Conservation (phyloP, 1,140 invertebrate genomes). For the Drosophila micromelanica region DNA sequence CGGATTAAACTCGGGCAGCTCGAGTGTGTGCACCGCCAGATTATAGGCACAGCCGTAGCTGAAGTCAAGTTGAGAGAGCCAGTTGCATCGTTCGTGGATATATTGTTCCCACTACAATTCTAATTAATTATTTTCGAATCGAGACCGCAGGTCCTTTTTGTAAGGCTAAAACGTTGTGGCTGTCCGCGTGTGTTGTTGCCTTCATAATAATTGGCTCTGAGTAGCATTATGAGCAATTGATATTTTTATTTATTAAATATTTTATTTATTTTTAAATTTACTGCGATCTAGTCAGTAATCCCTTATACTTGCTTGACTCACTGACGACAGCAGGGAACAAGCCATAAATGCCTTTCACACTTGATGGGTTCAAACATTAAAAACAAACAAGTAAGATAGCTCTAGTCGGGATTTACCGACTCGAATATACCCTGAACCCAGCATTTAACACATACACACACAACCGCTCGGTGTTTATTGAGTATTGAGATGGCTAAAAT, state of each 20-base stretch:
- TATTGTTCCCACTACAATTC: neutral
- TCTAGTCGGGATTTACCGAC: too few relatives aligned
- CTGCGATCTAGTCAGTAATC: neutral
- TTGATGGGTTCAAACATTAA: neutral
- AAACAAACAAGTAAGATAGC: too few relatives aligned
- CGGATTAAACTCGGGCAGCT: slow-evolving; percentile 3
- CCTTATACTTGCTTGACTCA: neutral
- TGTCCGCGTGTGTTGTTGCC: neutral
- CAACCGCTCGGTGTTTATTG: too few relatives aligned
- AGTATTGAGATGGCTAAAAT: too few relatives aligned
- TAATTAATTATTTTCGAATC: neutral
- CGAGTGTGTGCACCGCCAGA: neutral
- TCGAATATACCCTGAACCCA: too few relatives aligned
- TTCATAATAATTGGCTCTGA: neutral
- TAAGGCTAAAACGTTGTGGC: neutral
- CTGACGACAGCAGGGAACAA: too few relatives aligned
- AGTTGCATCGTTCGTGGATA: neutral
- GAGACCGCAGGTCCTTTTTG: neutral
- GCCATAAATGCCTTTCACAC: neutral
- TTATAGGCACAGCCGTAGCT: too few relatives aligned
- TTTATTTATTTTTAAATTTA: neutral
- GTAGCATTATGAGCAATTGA: neutral
- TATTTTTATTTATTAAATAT: neutral
- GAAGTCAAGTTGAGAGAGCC: too few relatives aligned
- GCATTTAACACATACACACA: too few relatives aligned